Evolutionary conservation across 1,140 invertebrate species (phyloP).

Genomic region (Ectropis grisescens): DNA sequence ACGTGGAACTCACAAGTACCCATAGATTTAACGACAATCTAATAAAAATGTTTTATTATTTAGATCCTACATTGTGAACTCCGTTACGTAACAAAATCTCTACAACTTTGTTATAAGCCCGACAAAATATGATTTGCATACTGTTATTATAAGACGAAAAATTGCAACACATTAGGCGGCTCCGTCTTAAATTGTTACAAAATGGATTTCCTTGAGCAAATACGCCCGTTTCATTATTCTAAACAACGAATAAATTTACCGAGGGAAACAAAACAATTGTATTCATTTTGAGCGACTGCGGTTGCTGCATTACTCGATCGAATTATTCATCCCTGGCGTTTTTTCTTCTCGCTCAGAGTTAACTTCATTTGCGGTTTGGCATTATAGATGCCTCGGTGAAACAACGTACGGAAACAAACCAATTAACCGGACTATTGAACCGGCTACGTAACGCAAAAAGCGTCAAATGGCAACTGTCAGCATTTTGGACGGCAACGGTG

Average conservation of each 20-base stretch:
- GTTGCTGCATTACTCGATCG: constrained; percentile 55
- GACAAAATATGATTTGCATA: constrained; percentile 28
- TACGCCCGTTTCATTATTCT: constrained; percentile 61
- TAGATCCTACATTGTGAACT: no score
- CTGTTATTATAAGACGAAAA: constrained; percentile 47
- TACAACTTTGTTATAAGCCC: no score
- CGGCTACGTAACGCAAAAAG: constrained; percentile 40
- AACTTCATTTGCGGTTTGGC: constrained; percentile 8
- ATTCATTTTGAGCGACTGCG: constrained; percentile 57
- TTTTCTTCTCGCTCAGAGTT: constrained; percentile 20
- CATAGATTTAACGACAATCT: no score
- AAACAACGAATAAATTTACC: constrained; percentile 61
- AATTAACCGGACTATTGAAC: constrained; percentile 45
- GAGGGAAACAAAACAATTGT: constrained; percentile 63
- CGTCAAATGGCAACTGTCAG: constrained; percentile 54
- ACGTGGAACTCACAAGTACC: no score
- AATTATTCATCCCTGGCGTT: constrained; percentile 45
- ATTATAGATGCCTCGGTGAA: constrained; percentile 7
- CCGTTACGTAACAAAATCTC: neutral
- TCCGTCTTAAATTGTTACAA: constrained; percentile 54
- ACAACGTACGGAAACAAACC: constrained; percentile 28
- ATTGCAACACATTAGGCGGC: constrained; percentile 48
- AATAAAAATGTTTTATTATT: no score
- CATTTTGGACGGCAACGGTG: constrained; percentile 51
- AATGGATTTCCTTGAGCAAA: constrained; percentile 56